phyloP scores from a whole-genome alignment of 37 sponge, comb jelly and placozoan genomes.

The Geodia barretti region DNA sequence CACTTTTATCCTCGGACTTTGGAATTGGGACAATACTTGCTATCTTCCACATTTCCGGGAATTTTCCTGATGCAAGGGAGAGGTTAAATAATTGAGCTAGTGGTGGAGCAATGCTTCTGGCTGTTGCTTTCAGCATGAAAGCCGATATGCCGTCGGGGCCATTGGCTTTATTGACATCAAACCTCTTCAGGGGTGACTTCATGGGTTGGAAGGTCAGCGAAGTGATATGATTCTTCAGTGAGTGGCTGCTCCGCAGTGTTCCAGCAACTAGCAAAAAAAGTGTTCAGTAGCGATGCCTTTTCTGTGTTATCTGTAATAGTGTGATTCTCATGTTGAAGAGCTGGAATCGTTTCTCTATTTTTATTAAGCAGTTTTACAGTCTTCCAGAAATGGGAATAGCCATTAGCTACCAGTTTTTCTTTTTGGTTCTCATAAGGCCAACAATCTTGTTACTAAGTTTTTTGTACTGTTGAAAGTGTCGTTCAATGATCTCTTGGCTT shows the following conservation, averaged over 20 bases:
- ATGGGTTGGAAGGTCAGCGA: not conserved
- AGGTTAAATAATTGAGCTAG: not conserved
- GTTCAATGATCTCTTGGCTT: too few species aligned
- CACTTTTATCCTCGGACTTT: not conserved
- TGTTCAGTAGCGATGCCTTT: not conserved
- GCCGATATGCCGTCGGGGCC: constrained; percentile 10
- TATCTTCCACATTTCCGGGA: not conserved
- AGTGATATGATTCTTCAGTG: not conserved
- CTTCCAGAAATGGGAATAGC: constrained; percentile 18
- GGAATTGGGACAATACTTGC: not conserved
- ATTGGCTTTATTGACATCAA: not conserved
- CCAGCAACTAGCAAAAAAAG: not conserved
- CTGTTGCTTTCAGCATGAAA: constrained; percentile 4
- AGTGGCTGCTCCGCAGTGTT: not conserved
- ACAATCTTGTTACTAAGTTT: too few species aligned
- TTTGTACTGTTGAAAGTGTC: too few species aligned
- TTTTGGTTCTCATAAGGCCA: too few species aligned
- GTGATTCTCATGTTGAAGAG: not conserved
- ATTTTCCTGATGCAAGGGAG: not conserved
- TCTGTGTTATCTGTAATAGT: not conserved
- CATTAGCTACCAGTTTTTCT: too few species aligned
- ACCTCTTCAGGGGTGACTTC: too few species aligned
- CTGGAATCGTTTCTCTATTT: not conserved
- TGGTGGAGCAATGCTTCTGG: not conserved
- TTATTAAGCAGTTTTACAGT: not conserved